Percentiles rank a stretch among this genome's conserved stretches.
Conservation (phyloP, 2,888 invertebrate species). For the Bombylius discolor region DNA sequence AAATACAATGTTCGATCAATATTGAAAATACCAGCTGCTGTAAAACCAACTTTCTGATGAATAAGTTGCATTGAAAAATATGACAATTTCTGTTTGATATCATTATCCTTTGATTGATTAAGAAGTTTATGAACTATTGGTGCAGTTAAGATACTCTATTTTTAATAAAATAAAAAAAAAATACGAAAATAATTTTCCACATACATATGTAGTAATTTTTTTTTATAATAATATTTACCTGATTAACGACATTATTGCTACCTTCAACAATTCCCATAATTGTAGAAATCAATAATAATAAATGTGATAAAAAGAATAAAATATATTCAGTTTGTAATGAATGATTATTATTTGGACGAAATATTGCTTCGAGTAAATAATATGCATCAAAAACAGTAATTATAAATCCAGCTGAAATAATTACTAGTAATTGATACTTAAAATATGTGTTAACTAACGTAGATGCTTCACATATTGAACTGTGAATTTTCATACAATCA, state of each 20-base stretch:
- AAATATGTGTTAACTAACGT: slow-evolving; percentile 35
- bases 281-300: slow-evolving; percentile 32
- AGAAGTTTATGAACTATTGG: slow-evolving; percentile 30
- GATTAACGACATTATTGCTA: slow-evolving; percentile 32
- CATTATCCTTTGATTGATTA: slow-evolving; percentile 26
- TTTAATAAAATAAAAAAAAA: too few species aligned
- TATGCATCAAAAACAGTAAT: slow-evolving; percentile 37
- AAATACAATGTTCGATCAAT: slow-evolving; percentile 36
- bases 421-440: slow-evolving; percentile 34
- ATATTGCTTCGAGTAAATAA: slow-evolving; percentile 31
- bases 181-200: too few species aligned
- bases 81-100: slow-evolving; percentile 29
- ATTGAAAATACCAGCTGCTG: slow-evolving; percentile 36
- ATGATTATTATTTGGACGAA: slow-evolving; percentile 17
- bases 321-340: slow-evolving; percentile 28
- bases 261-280: slow-evolving; percentile 34
- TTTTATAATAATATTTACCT: slow-evolving; percentile 16
- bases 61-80: slow-evolving; percentile 35
- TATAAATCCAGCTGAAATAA: slow-evolving; percentile 34
- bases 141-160: slow-evolving; percentile 30
- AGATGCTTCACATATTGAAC: slow-evolving; percentile 34
- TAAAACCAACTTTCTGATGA: slow-evolving; percentile 34
- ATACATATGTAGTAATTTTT: background rate
- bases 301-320: slow-evolving; percentile 35
- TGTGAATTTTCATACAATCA: slow-evolving; percentile 15